Percentiles rank a stretch among this genome's conserved stretches.
phyloP scores from a whole-genome alignment of 2,797 vertebrate species.

The Poeciliopsis presidionis region DNA sequence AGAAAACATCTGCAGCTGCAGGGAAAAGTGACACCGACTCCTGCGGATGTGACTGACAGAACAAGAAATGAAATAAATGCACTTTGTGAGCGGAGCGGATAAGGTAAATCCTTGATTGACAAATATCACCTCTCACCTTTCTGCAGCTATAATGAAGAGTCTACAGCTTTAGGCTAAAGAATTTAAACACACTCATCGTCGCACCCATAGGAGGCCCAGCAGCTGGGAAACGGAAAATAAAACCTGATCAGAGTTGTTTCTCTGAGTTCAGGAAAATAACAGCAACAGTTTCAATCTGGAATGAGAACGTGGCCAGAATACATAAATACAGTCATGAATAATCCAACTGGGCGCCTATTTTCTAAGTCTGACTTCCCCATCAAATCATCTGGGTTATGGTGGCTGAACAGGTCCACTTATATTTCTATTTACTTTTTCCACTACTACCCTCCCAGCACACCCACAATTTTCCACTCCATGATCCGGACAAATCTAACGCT shows the following conservation, averaged over 20 bases:
- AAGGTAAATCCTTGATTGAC: slow-evolving; percentile 40
- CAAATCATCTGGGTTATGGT: slow-evolving; percentile 54
- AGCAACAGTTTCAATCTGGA: neutral
- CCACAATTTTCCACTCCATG: slow-evolving; percentile 27
- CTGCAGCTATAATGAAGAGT: slow-evolving; percentile 13
- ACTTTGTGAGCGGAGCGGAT: slow-evolving; percentile 55
- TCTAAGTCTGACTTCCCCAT: slow-evolving; percentile 57
- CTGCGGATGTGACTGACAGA: slow-evolving; percentile 43
- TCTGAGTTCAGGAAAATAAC: neutral
- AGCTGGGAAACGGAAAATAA: neutral
- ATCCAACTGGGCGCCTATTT: slow-evolving; percentile 46
- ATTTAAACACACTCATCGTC: slow-evolving; percentile 24
- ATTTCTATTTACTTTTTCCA: slow-evolving; percentile 50
- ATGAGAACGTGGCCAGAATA: neutral
- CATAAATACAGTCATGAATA: slow-evolving; percentile 15
- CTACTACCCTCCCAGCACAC: neutral
- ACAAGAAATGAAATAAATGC: slow-evolving; percentile 31
- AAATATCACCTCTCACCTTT: slow-evolving; percentile 31
- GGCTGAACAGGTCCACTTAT: slow-evolving; percentile 27
- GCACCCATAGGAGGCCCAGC: neutral
- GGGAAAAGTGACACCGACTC: slow-evolving; percentile 38
- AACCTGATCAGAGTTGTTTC: neutral
- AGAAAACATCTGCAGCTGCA: slow-evolving; percentile 9
- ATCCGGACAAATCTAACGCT: slow-evolving; percentile 54
- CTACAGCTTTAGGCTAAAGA: slow-evolving; percentile 24